Evolutionary conservation across 2,797 vertebrate species (phyloP).

Genomic region (Pachyuromys duprasi): DNA sequence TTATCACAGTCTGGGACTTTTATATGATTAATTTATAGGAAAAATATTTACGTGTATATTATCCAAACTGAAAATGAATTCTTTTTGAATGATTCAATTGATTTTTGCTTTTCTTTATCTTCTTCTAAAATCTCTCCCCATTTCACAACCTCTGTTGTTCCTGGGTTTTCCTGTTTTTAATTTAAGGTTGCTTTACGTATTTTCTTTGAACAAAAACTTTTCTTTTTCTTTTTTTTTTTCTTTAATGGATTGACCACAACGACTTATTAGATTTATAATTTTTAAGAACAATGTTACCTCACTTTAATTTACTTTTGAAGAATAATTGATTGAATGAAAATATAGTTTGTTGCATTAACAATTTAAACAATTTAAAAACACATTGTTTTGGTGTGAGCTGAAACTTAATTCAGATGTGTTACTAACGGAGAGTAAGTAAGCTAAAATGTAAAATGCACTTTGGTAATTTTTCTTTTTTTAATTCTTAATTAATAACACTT

Average conservation of each 20-base stretch:
- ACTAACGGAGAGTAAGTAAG: too few species aligned
- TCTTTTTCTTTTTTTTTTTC: too few species aligned
- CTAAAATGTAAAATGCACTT: not conserved
- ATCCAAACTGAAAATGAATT: constrained; percentile 91
- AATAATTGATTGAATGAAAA: not conserved
- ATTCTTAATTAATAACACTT: too few species aligned
- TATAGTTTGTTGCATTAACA: not conserved
- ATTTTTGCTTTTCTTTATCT: constrained; percentile 66
- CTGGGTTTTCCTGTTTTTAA: constrained; percentile 60
- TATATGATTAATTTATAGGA: constrained; percentile 86
- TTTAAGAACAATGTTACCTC: not conserved
- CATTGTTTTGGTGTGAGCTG: not conserved
- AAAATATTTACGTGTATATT: constrained; percentile 89
- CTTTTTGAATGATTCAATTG: constrained; percentile 87
- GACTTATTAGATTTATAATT: not conserved
- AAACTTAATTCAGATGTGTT: not conserved
- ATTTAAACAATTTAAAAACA: not conserved
- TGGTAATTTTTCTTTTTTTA: not conserved
- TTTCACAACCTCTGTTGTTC: constrained; percentile 74
- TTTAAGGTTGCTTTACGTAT: constrained; percentile 75
- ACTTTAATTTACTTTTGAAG: not conserved
- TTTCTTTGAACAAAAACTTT: constrained; percentile 66
- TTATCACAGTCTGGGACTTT: constrained; percentile 86
- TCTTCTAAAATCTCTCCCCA: constrained; percentile 78
- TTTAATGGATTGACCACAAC: not conserved